Evolutionary conservation across 2,113 vertebrate genomes (phyloP).

Genomic region (Agapornis roseicollis): DNA sequence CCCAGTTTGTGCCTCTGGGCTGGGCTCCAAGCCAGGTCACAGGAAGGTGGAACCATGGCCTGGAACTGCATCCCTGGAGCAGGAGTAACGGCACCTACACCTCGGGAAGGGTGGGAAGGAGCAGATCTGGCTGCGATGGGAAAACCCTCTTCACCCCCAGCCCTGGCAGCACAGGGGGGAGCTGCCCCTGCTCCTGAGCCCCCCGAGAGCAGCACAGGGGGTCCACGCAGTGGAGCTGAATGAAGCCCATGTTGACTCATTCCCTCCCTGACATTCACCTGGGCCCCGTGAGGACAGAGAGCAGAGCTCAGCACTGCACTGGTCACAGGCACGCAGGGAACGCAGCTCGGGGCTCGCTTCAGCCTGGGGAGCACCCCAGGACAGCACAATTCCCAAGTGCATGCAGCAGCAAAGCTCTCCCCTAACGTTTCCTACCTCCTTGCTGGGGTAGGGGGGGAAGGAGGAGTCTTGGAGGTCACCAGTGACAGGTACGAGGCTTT

Average conservation of each 20-base stretch:
- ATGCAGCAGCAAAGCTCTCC: not conserved
- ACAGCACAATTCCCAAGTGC: rapidly evolving
- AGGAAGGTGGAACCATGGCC: not conserved
- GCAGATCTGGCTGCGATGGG: not conserved
- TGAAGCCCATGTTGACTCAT: not conserved
- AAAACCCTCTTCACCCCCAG: not conserved
- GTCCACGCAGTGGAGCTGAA: not conserved
- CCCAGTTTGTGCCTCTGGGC: not conserved
- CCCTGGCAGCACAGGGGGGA: not conserved
- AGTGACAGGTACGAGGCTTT: not conserved
- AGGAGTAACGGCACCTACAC: rapidly evolving
- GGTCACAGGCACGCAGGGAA: rapidly evolving
- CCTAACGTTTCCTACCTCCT: not conserved
- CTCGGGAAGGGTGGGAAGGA: not conserved
- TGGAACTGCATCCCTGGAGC: rapidly evolving
- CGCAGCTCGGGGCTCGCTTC: rapidly evolving
- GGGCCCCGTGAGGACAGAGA: not conserved
- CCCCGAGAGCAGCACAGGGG: rapidly evolving
- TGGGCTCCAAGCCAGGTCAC: not conserved
- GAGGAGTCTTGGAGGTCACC: not conserved
- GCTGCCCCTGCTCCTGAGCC: not conserved
- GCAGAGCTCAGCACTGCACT: not conserved
- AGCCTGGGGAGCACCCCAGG: rapidly evolving
- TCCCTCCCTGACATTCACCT: not conserved
- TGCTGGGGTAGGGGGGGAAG: rapidly evolving